Evolutionary conservation across 2,797 vertebrate species (phyloP).

Genomic region (Bradypus variegatus): DNA sequence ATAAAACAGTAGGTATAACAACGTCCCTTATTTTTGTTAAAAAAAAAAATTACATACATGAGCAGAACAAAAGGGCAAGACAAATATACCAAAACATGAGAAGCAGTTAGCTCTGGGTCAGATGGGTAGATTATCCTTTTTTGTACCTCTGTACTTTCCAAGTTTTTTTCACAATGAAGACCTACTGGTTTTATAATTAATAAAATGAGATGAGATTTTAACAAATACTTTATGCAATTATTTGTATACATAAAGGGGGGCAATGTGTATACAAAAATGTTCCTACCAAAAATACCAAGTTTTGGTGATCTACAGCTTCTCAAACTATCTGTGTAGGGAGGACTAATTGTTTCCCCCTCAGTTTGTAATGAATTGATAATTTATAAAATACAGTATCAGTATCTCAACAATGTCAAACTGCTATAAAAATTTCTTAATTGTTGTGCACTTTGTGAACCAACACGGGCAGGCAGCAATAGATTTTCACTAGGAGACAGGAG

Average conservation of each 20-base stretch:
- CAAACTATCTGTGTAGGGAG: neutral
- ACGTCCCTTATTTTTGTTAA: neutral
- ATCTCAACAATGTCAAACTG: neutral
- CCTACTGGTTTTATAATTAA: neutral
- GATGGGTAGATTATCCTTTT: neutral
- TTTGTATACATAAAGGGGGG: neutral
- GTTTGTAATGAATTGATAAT: neutral
- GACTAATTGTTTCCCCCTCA: neutral
- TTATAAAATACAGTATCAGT: neutral
- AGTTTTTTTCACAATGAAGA: neutral
- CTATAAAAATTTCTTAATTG: neutral
- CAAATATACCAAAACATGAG: neutral
- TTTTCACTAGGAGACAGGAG: neutral
- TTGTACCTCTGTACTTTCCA: neutral
- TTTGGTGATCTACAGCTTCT: neutral
- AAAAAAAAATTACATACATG: neutral
- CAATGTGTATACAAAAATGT: neutral
- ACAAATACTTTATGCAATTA: neutral
- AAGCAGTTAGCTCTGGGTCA: neutral
- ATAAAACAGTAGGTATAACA: neutral
- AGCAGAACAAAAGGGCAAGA: neutral
- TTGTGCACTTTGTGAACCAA: neutral
- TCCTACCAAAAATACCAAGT: constrained; percentile 9
- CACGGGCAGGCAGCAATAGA: neutral
- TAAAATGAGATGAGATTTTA: neutral